phyloP scores from a whole-genome alignment of 2,888 invertebrate species.

The Emmelina monodactyla region DNA sequence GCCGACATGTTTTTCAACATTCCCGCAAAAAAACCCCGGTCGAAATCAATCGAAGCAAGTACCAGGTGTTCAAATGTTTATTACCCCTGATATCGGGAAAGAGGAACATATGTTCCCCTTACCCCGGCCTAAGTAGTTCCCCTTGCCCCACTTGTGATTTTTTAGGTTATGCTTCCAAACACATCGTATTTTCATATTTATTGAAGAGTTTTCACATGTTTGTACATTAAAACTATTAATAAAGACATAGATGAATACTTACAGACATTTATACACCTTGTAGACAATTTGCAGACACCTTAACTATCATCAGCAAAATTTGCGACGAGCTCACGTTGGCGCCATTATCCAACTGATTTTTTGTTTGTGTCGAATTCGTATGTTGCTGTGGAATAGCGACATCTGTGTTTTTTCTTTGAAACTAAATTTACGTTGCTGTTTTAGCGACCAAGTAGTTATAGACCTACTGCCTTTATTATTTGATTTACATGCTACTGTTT shows the following conservation, averaged over 20 bases:
- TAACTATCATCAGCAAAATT: background rate
- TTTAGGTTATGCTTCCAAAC: slow-evolving; percentile 8
- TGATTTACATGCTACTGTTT: slow-evolving; percentile 3
- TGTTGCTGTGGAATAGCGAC: slow-evolving; percentile 3
- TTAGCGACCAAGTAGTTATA: slow-evolving; percentile 4
- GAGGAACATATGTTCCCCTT: slow-evolving; percentile 7
- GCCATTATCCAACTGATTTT: background rate
- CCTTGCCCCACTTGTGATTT: slow-evolving; percentile 9
- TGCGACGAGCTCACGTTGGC: background rate
- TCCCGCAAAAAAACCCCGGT: too few species aligned
- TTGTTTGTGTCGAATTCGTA: background rate
- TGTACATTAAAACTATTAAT: slow-evolving; percentile 1
- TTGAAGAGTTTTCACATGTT: background rate
- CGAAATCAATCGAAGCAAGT: too few species aligned
- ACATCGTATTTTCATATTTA: slow-evolving; percentile 3
- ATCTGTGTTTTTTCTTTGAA: slow-evolving; percentile 2
- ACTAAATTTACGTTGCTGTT: slow-evolving; percentile 4
- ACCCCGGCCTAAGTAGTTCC: slow-evolving; percentile 5
- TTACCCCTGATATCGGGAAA: slow-evolving; percentile 5
- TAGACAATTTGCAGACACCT: slow-evolving; percentile 5
- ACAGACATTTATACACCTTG: slow-evolving; percentile 3
- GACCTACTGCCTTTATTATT: slow-evolving; percentile 4
- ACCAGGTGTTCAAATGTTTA: slow-evolving; percentile 2
- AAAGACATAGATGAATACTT: slow-evolving; percentile 5
- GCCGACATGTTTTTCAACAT: too few species aligned